Base-by-base conservation (phyloP, 2,888 invertebrate species). In the Diaphora mendica region DNA sequence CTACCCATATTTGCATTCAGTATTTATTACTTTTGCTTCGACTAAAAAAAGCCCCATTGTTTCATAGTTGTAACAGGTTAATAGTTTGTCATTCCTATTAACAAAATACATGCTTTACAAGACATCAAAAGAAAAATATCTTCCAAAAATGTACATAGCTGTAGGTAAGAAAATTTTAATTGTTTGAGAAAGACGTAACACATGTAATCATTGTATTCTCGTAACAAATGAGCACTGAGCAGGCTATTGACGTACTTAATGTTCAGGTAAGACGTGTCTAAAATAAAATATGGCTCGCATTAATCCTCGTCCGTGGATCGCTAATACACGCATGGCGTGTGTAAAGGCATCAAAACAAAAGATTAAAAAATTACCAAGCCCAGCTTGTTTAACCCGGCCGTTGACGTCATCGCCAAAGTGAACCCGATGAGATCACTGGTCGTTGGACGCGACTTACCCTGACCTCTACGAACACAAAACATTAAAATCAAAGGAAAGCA, bases 391-490 rank as follows among this genome's bases (percentile, higher is more conserved):
- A 86, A 85, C 76, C 78, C 83, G 72, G 68, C 73, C 20, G 79
- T 70, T 93, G 90, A 90, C 91, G 92, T 91, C 92, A 92, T 77
- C 72, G 69, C 76, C 76, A 74, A 81, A 86, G 79, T 81, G 81
- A 82, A 82, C 83, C 74, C 79, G 87, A 86, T 92, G 91, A 92
- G 88, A 90, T 93, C 92, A 93, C 81, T 74, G 72, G 84, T 85
- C 84, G 84, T 84, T 85, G 78, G 78, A 59, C 42, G n/a, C 55
- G 62, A 74, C 67, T 48, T 70, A 70, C 79, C 81, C 79, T 86
- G 85, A 88, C 90, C 88, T 90, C 88, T 85, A 85, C 59, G 82
- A 81, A 84, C 84, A 87, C 84, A 79, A 75, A 78, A 85, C 78
- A 82, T 78, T 79, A 81, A 85, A 85, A 85, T 77, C 85, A 81